phyloP scores from a whole-genome alignment of 2,888 invertebrate genomes.

The Trichopria drosophilae region DNA sequence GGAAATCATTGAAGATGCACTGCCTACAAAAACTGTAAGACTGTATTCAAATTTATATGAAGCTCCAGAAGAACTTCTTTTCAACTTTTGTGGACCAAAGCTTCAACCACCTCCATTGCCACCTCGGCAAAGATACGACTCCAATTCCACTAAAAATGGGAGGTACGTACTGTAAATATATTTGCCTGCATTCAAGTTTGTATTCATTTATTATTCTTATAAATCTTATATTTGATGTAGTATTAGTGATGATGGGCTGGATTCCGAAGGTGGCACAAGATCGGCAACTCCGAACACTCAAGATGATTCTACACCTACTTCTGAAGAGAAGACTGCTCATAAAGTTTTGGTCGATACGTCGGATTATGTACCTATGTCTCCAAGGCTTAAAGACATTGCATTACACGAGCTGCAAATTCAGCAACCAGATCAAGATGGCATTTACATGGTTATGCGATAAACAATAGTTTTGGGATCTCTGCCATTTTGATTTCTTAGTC shows the following conservation, averaged over 20 bases:
- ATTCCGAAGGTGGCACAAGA: slow-evolving; percentile 48
- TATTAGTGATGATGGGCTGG: slow-evolving; percentile 47
- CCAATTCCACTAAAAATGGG: slow-evolving; percentile 42
- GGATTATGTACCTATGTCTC: slow-evolving; percentile 55
- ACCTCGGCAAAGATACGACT: slow-evolving; percentile 53
- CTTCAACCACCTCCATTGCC: slow-evolving; percentile 60
- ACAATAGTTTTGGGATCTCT: neutral
- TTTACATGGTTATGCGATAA: slow-evolving; percentile 54
- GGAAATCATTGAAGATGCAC: slow-evolving; percentile 63
- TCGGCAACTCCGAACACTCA: slow-evolving; percentile 46
- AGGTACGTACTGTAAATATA: slow-evolving; percentile 34
- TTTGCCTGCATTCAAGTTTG: neutral
- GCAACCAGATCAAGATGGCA: slow-evolving; percentile 43
- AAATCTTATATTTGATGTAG: slow-evolving; percentile 27
- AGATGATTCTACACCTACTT: slow-evolving; percentile 43
- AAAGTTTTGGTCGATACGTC: slow-evolving; percentile 41
- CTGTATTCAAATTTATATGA: slow-evolving; percentile 49
- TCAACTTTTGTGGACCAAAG: slow-evolving; percentile 29
- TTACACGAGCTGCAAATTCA: slow-evolving; percentile 38
- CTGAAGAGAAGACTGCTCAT: slow-evolving; percentile 36
- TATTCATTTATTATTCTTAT: slow-evolving; percentile 2
- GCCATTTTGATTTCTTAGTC: too few species aligned
- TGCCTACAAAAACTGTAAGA: slow-evolving; percentile 22
- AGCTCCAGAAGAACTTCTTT: slow-evolving; percentile 56
- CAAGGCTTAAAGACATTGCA: slow-evolving; percentile 46